Evolutionary conservation across 2,888 invertebrate species (phyloP), one percentile per base, ranked within the genome.

Genomic region (Leucophenga maculata): DNA sequence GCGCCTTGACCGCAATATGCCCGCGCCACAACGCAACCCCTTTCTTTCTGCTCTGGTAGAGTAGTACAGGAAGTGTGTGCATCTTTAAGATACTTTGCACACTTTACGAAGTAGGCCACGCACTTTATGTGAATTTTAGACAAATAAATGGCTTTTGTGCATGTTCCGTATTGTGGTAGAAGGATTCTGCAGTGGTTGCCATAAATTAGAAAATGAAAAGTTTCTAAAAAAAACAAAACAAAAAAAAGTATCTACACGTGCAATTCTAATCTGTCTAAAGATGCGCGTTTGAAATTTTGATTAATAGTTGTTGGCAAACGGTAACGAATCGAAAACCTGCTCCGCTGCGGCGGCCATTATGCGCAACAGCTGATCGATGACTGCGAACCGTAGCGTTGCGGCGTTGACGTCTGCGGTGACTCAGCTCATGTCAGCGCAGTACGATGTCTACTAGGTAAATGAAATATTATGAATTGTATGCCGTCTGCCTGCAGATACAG

Each of bases 271-370:
- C 14, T 31, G 6, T 46, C 13, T 39, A 74, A 72, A 69, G 20
- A 20, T 13, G 13, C 14, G 65, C 48, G 13, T 14, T 14, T 66
- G 77, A n/a, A n/a, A 69, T 76, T 67, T 77, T 83, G 82, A 80
- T 80, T 83, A 83, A 82, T 80, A 50, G 52, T 20, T n/a, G 31
- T 52, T 44, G 14, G 48, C 22, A 20, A 60, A 59, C 62, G 50
- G 22, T 31, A 60, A 52, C 6, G 62, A 62, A 62, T 39, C 44
- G 8, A 50, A 71, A 79, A 80, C 82, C 81, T 83, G 85, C 78
- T 80, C 32, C 71, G 80, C 83, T 82, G 85, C 31, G 72, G 80
- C 83, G 84, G 83, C 83, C 83, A 83, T 83, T 74, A 85, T 83
- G 82, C 22, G n/a, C 1, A 77, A 73, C 83, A 83, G 84, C 83